Conservation (phyloP, 2,888 invertebrate species). For the Rotaria macrura region DNA sequence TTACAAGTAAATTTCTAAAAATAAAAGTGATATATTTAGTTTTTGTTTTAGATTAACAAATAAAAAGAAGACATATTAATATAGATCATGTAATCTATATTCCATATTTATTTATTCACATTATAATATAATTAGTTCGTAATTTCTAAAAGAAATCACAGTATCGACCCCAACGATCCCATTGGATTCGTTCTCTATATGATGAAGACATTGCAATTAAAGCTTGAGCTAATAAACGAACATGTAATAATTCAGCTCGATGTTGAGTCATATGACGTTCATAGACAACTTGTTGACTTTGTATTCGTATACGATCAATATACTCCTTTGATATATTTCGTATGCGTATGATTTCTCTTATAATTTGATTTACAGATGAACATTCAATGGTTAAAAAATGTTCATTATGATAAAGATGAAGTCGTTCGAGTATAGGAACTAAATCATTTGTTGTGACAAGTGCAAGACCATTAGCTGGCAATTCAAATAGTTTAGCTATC, state of each 20-base stretch:
- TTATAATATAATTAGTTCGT: too few species aligned
- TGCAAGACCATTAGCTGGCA: conserved; percentile 13
- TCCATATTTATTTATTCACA: too few species aligned
- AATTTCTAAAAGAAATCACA: too few species aligned
- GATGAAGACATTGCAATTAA: neutral
- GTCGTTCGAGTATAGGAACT: neutral
- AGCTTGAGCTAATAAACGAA: neutral
- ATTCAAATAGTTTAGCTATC: conserved; percentile 8
- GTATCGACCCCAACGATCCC: neutral
- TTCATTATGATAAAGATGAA: neutral
- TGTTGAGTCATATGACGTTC: neutral
- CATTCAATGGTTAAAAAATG: neutral
- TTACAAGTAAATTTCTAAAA: too few species aligned
- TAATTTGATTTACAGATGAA: neutral
- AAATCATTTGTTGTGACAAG: neutral
- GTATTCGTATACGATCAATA: neutral
- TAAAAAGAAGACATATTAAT: too few species aligned
- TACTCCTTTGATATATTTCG: neutral
- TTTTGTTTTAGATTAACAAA: too few species aligned
- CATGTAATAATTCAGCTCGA: neutral
- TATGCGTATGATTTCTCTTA: neutral
- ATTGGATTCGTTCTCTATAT: neutral
- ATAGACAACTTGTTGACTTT: neutral
- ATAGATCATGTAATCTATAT: too few species aligned
- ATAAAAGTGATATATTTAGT: too few species aligned